Evolutionary conservation across 1,140 invertebrate genomes (phyloP), one percentile per base, ranked within the genome.

Genomic region (Diachasmimorpha longicaudata): DNA sequence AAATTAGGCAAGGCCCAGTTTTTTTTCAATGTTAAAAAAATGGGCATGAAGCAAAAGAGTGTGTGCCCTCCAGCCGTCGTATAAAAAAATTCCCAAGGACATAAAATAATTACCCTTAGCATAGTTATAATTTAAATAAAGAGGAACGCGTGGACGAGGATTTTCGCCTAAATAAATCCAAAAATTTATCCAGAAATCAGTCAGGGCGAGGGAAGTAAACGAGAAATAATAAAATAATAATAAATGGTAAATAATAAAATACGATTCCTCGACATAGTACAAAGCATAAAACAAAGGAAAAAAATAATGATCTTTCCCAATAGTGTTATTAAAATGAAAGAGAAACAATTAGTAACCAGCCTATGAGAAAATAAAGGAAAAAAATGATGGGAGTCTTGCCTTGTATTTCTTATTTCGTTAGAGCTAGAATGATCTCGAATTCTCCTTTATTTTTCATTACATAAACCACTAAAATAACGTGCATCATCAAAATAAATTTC

Each of bases 211-310:
- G 23, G 58, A 11, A 63, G 11, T 63, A 14, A 25, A 63, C n/a
- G 48, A 63, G 31, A 39, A 68, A 39, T 36, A 68, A 31, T 31
- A 31, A 31, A 36, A 68, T 8, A 66, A 66, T 14, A 66, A 36
- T 21, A 14, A 66, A 52, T 52, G 48, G 16, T 52, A 16, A 13
- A 19, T 39, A 68, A 68, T 68, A 39, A 75, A 70, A 70, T 39
- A 55, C 52, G 31, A 70, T 75, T 75, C 68, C 66, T 75, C 68
- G 67, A 70, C 68, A 75, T 69, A 75, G 74, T 75, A 75, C 74
- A 75, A 76, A 72, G 44, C 48, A 76, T 76, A 46, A 48, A 23
- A 76, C 13, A n/a, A 52, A 52, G n/a, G 48, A 16, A 55, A 66
- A 76, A 44, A 70, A 39, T 68, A 39, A 68, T 68, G 36, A 68